A percentile compares a stretch with the other conserved stretches of the same genome.
Conservation (phyloP, 2,888 invertebrate species). For the Ferrisia virgata region DNA sequence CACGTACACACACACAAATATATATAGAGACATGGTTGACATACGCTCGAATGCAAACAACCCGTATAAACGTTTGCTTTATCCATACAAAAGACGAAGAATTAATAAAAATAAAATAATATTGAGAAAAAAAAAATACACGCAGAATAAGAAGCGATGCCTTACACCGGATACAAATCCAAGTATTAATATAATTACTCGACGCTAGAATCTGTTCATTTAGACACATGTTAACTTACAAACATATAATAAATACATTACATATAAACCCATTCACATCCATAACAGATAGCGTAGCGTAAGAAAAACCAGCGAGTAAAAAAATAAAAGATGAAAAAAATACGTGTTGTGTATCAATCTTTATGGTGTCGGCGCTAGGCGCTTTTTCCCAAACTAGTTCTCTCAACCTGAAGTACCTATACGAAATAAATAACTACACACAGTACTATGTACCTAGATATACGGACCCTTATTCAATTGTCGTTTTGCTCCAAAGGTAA, state of each 20-base stretch:
- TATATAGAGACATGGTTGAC: background rate
- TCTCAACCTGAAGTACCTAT: background rate
- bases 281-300: background rate
- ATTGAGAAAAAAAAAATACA: background rate
- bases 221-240: slow-evolving; percentile 1
- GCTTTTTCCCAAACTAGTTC: background rate
- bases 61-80: background rate
- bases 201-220: background rate
- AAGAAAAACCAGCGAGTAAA: background rate
- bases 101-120: background rate
- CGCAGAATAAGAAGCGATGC: no score
- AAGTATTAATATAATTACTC: background rate
- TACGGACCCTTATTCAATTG: slow-evolving; percentile 27
- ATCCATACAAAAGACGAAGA: background rate
- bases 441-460: background rate
- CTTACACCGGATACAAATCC: background rate
- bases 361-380: background rate
- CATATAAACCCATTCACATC: background rate
- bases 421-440: background rate
- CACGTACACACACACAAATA: background rate
- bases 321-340: background rate
- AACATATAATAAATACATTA: background rate
- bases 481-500: slow-evolving; percentile 22
- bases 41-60: background rate
- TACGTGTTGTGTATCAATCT: background rate